Conservation (phyloP, 2,113 vertebrate genomes). For the Irena cyanogastra region DNA sequence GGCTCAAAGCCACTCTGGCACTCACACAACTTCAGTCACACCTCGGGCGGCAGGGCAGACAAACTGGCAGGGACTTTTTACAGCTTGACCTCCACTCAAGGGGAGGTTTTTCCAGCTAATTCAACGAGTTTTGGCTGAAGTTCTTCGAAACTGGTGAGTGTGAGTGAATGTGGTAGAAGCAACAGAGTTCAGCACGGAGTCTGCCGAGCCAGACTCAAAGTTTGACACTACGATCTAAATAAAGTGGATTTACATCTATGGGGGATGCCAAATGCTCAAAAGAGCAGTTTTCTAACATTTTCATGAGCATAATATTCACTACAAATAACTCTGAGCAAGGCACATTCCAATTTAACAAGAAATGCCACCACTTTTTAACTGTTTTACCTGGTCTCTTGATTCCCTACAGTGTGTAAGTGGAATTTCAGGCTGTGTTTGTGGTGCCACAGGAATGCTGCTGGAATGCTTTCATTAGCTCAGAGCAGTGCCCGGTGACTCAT, state of each 20-base stretch:
- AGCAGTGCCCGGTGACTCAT: background rate
- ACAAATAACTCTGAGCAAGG: background rate
- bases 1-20: background rate
- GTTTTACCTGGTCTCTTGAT: background rate
- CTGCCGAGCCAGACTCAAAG: background rate
- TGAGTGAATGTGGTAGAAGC: background rate
- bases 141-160: conserved; percentile 2
- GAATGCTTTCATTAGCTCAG: conserved; percentile 47
- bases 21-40: background rate
- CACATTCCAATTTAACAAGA: background rate
- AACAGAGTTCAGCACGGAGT: background rate
- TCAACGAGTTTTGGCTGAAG: background rate
- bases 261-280: background rate
- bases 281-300: background rate
- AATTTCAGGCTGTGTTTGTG: conserved; percentile 25
- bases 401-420: background rate
- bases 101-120: background rate
- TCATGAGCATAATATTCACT: background rate
- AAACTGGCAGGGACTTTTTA: background rate
- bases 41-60: background rate
- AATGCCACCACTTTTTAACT: background rate
- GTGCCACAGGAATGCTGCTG: background rate
- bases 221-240: background rate
- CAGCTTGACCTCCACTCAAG: background rate
- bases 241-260: background rate